Conservation (phyloP, 2,888 invertebrate species). For the Xanthia icteritia region DNA sequence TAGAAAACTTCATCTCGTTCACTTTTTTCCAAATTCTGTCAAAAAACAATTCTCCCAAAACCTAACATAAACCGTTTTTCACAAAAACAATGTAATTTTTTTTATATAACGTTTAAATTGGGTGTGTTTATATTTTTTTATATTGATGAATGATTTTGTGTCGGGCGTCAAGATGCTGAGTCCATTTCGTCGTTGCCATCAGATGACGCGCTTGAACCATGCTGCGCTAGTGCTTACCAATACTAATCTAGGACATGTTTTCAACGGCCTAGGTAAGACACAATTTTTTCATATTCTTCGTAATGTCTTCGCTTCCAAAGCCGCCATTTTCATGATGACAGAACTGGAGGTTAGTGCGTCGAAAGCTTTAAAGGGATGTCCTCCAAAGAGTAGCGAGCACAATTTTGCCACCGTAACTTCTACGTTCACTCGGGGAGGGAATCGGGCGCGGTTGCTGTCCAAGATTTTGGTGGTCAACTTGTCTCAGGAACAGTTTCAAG, state of each 20-base stretch:
- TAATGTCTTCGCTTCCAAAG: not conserved
- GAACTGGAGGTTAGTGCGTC: not conserved
- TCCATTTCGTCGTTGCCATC: slow-evolving; percentile 71
- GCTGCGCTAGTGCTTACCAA: slow-evolving; percentile 68
- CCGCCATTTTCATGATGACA: slow-evolving; percentile 2
- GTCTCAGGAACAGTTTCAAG: not conserved
- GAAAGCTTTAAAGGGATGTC: not conserved
- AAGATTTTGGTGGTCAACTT: not conserved
- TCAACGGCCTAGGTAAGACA: slow-evolving; percentile 69
- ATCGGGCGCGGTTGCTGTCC: not conserved
- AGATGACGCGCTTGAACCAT: slow-evolving; percentile 69
- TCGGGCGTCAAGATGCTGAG: slow-evolving; percentile 73
- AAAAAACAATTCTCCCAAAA: slow-evolving; percentile 69
- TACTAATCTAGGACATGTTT: slow-evolving; percentile 59
- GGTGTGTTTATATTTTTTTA: slow-evolving; percentile 63
- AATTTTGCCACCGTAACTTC: not conserved
- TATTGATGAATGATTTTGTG: slow-evolving; percentile 42
- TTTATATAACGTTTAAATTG: slow-evolving; percentile 69
- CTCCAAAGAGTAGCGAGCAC: not conserved
- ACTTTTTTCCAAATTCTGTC: slow-evolving; percentile 76
- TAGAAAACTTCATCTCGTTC: slow-evolving; percentile 32
- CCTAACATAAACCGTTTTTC: slow-evolving; percentile 58
- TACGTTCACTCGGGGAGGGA: not conserved
- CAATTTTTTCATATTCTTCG: not conserved
- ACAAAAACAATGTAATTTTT: slow-evolving; percentile 80